Conservation (phyloP, 2,113 vertebrate genomes). For the Chaetops frenatus region DNA sequence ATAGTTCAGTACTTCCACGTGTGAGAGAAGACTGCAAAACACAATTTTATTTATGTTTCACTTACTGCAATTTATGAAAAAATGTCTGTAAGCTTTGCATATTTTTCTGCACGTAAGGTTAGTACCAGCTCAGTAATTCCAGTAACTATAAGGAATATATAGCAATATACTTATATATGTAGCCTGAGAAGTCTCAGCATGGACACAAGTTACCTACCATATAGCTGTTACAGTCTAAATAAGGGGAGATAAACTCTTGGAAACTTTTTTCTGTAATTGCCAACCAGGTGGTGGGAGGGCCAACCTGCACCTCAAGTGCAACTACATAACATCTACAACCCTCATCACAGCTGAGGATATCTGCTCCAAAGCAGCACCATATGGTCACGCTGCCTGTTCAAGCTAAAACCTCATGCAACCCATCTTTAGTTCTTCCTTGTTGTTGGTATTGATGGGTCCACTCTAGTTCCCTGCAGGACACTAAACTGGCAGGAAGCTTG, state of each 20-base stretch:
- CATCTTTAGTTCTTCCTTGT: accelerated
- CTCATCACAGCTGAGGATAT: not conserved
- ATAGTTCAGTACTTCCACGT: not conserved
- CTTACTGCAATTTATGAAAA: not conserved
- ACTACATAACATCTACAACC: accelerated
- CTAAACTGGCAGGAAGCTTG: not conserved
- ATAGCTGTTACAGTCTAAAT: not conserved
- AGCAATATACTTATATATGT: not conserved
- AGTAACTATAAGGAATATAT: not conserved
- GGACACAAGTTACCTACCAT: not conserved
- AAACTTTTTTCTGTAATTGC: not conserved
- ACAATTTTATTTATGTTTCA: not conserved
- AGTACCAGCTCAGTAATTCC: not conserved
- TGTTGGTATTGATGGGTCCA: accelerated
- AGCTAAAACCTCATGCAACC: not conserved
- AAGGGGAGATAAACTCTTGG: not conserved
- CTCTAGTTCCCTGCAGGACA: not conserved
- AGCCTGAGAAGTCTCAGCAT: not conserved
- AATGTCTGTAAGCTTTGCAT: not conserved
- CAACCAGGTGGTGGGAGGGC: not conserved
- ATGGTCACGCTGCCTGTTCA: not conserved
- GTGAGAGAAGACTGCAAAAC: not conserved
- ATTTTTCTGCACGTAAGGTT: not conserved
- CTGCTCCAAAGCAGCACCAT: not conserved
- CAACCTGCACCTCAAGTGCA: not conserved